Evolutionary conservation across 2,113 vertebrate genomes (phyloP), one percentile per base, ranked within the genome.

Genomic region (Monopterus albus): DNA sequence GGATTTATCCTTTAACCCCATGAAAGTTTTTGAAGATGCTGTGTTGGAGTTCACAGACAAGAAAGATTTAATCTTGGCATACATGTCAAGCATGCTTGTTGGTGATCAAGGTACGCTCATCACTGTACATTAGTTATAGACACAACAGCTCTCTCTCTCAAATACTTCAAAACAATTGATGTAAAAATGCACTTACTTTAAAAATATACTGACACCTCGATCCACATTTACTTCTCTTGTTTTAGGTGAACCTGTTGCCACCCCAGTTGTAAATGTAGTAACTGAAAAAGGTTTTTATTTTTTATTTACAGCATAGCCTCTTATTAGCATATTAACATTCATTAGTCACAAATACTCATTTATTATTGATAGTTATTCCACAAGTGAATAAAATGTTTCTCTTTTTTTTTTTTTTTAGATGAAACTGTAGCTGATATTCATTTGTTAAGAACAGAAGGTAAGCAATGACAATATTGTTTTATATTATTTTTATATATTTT

Each of bases 391-490:
- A 0, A 42, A 9, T 9, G 13, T 49, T 5, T 56, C 3, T 46
- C 35, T 39, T 33, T 13, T 75, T 52, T 0, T 61, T 8, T 80
- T 75, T 45, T 17, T 58, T 83, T 64, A 87, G 81, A 63, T 79
- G 66, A 90, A 90, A 39, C 78, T 51, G 79, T 69, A 0, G 21
- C 40, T 38, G 80, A 84, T 40, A 75, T 86, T 13, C 50, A 84
- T 17, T 65, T 91, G 71, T 78, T 93, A 20, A 80, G 68, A 62
- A 87, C 79, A 65, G 90, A 93, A 93, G 92, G 92, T 94, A n/a
- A 74, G 81, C 40, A 20, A 28, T 38, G 0, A 31, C 4, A 20
- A 2, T 58, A 17, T 43, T 46, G 9, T 40, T 33, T 0, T 7
- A n/a, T n/a, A n/a, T n/a, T n/a, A n/a, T n/a, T n/a, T n/a, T n/a